Conservation (phyloP, 2,888 invertebrate genomes). For the Noctua janthe region DNA sequence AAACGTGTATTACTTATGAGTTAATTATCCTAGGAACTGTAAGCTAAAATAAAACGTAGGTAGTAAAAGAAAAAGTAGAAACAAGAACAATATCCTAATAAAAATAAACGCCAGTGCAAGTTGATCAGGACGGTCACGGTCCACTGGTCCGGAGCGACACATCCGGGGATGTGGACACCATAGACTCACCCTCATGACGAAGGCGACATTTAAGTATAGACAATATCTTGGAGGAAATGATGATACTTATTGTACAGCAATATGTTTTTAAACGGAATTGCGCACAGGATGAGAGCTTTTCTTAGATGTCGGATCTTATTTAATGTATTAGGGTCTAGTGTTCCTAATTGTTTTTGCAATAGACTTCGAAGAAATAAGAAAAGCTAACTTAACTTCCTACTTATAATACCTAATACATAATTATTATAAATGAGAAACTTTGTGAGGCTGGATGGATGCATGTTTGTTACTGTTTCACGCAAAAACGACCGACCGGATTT, state of each 20-base stretch:
- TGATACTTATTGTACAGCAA: not conserved
- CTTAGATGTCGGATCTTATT: not conserved
- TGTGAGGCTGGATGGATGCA: too few species aligned
- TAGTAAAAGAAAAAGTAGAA: conserved; percentile 16
- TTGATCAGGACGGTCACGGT: conserved; percentile 77
- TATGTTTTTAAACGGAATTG: not conserved
- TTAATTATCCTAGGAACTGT: not conserved
- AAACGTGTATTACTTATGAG: too few species aligned
- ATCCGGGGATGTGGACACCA: conserved; percentile 75
- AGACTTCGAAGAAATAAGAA: not conserved
- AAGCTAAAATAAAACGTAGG: not conserved
- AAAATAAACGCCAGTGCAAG: conserved; percentile 71
- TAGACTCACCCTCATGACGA: conserved; percentile 17
- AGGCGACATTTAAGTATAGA: not conserved
- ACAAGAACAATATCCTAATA: conserved; percentile 65
- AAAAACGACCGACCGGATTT: too few species aligned
- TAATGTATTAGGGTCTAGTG: not conserved
- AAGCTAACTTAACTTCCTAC: too few species aligned
- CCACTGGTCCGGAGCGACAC: conserved; percentile 75
- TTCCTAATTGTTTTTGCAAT: not conserved
- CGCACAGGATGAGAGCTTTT: not conserved
- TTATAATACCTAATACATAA: too few species aligned
- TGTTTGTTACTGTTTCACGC: too few species aligned
- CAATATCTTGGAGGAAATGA: conserved; percentile 4
- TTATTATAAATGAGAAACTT: too few species aligned